A percentile compares a stretch with the other conserved stretches of the same genome.
phyloP scores from a whole-genome alignment of 1,140 invertebrate species.

The Danaus plexippus region DNA sequence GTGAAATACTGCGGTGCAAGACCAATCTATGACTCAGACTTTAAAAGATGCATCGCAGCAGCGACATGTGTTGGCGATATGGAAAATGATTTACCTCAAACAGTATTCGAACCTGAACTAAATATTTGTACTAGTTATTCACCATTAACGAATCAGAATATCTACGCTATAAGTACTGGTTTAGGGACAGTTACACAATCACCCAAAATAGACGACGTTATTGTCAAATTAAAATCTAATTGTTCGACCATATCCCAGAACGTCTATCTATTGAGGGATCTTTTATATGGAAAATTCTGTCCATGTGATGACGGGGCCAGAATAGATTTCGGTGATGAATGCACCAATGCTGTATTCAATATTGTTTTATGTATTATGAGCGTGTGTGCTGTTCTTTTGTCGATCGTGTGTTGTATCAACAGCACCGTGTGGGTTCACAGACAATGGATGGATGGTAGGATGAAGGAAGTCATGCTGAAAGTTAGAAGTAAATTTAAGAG shows the following conservation, averaged over 20 bases:
- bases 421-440: constrained; percentile 22
- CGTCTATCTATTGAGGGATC: constrained; percentile 40
- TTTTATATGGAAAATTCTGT: constrained; percentile 44
- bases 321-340: constrained; percentile 30
- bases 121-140: constrained; percentile 49
- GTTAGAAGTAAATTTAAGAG: constrained; percentile 17
- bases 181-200: constrained; percentile 29
- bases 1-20: constrained; percentile 43
- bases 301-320: constrained; percentile 17
- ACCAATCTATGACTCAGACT: constrained; percentile 27
- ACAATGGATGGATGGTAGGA: constrained; percentile 24
- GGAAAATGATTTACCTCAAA: constrained; percentile 35
- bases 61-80: constrained; percentile 27
- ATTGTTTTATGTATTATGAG: constrained; percentile 34
- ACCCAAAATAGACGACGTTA: constrained; percentile 10
- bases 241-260: constrained; percentile 56
- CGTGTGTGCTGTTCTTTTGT: constrained; percentile 27
- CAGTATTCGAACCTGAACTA: constrained; percentile 32
- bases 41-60: constrained; percentile 33
- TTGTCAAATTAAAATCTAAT: constrained; percentile 37
- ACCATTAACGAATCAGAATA: constrained; percentile 38
- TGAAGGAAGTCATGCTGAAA: constrained; percentile 6
- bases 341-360: constrained; percentile 28
- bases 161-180: constrained; percentile 43
- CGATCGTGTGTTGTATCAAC: constrained; percentile 33